Conservation (phyloP, 2,888 invertebrate genomes). For the Ornithoptera priamus region DNA sequence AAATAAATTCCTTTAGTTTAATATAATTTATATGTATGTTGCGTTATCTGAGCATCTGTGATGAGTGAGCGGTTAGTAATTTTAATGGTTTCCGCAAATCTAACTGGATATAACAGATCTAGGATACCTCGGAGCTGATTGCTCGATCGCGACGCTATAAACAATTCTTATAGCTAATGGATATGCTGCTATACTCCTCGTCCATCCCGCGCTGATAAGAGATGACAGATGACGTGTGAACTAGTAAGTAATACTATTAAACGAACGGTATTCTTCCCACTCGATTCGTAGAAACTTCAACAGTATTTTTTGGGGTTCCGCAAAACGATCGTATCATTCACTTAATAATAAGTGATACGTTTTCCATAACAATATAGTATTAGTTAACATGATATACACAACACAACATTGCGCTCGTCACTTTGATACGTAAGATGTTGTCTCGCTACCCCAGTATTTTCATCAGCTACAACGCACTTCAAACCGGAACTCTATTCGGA, state of each 20-base stretch:
- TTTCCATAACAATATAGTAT: no score
- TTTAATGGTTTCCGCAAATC: slow-evolving; percentile 11
- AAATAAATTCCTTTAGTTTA: background rate
- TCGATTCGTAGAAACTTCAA: no score
- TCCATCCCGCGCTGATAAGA: slow-evolving; percentile 1
- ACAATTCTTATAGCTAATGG: background rate
- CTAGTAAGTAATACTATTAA: slow-evolving; percentile 5
- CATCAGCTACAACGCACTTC: no score
- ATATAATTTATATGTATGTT: background rate
- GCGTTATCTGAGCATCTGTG: slow-evolving; percentile 4
- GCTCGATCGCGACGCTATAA: slow-evolving; percentile 6
- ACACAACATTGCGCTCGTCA: no score
- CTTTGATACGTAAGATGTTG: no score
- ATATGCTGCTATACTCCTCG: background rate
- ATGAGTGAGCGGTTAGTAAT: background rate
- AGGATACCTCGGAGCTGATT: slow-evolving; percentile 6
- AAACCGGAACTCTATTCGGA: no score
- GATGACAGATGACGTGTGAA: slow-evolving; percentile 12
- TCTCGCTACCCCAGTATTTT: no score
- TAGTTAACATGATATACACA: no score
- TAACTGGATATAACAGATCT: slow-evolving; percentile 18
- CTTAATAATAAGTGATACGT: no score
- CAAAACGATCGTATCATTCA: no score
- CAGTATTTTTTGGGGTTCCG: no score
- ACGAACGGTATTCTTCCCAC: background rate